Conservation (phyloP, 92 coral and sea anemone species). For the Epizoanthus rinbou region DNA sequence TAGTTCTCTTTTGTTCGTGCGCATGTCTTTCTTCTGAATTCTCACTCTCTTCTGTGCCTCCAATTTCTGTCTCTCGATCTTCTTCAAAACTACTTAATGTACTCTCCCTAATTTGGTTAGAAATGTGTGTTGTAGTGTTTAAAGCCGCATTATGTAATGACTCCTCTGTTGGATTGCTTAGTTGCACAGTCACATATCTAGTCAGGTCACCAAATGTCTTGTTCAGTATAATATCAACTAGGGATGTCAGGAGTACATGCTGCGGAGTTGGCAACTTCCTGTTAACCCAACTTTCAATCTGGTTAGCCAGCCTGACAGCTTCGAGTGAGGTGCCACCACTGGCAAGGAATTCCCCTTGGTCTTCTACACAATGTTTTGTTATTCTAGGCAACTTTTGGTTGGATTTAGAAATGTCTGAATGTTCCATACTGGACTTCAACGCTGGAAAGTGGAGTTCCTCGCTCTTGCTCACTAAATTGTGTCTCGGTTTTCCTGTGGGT, state of each 20-base stretch:
- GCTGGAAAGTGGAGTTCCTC: background rate
- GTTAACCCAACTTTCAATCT: conserved; percentile 70
- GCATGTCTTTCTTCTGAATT: background rate
- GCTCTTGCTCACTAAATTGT: background rate
- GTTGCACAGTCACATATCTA: conserved; percentile 52
- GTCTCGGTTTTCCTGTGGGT: background rate
- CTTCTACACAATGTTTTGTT: conserved; percentile 28
- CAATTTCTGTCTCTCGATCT: background rate
- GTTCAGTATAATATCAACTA: conserved; percentile 78
- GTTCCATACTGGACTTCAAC: background rate
- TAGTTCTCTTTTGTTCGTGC: background rate
- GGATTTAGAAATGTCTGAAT: background rate
- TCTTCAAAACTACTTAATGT: background rate
- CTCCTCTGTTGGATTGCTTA: background rate
- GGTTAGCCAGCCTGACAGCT: conserved; percentile 75
- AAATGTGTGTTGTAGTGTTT: background rate
- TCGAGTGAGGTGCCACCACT: conserved; percentile 81
- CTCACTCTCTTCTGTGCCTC: background rate
- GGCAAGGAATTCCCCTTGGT: conserved; percentile 63
- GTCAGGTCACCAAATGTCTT: conserved; percentile 71
- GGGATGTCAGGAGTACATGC: conserved; percentile 49
- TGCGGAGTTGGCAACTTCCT: conserved; percentile 26
- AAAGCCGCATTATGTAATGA: background rate
- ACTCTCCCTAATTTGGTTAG: background rate
- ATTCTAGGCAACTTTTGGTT: background rate